phyloP scores from a whole-genome alignment of 2,113 vertebrate genomes.

The Otis tarda region DNA sequence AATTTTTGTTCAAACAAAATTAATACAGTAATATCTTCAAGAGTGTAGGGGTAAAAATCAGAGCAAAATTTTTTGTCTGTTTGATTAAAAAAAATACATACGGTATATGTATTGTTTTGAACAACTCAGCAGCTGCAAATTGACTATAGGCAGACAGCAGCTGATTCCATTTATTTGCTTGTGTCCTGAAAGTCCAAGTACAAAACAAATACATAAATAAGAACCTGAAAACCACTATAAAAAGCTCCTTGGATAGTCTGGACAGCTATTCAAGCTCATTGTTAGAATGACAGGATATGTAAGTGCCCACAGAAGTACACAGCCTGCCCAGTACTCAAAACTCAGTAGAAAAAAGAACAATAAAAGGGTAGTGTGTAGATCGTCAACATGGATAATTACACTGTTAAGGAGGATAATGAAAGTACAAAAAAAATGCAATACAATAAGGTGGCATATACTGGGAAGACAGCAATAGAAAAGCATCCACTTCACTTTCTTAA shows the following conservation, averaged over 20 bases:
- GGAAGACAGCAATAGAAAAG: background rate
- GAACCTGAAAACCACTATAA: background rate
- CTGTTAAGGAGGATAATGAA: background rate
- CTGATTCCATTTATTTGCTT: background rate
- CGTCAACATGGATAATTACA: background rate
- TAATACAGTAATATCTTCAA: background rate
- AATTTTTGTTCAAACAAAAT: background rate
- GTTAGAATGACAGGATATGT: background rate
- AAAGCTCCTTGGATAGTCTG: background rate
- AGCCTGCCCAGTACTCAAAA: background rate
- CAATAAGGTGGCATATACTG: background rate
- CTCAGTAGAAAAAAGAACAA: background rate
- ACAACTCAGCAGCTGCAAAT: background rate
- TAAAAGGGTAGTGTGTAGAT: background rate
- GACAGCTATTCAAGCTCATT: background rate
- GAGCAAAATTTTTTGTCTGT: background rate
- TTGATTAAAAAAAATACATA: background rate
- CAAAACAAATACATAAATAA: background rate
- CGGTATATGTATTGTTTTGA: background rate
- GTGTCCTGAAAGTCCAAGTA: background rate
- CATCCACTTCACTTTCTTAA: background rate
- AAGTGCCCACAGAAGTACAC: background rate
- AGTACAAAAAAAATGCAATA: background rate
- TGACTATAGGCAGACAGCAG: background rate
- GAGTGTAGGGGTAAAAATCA: background rate